A percentile compares a stretch with the other conserved stretches of the same genome.
These are phyloP conservation scores for Odontocolon sp. DNA, from an alignment of 2,888 invertebrate species.

Conservation along the genomic window DNA sequence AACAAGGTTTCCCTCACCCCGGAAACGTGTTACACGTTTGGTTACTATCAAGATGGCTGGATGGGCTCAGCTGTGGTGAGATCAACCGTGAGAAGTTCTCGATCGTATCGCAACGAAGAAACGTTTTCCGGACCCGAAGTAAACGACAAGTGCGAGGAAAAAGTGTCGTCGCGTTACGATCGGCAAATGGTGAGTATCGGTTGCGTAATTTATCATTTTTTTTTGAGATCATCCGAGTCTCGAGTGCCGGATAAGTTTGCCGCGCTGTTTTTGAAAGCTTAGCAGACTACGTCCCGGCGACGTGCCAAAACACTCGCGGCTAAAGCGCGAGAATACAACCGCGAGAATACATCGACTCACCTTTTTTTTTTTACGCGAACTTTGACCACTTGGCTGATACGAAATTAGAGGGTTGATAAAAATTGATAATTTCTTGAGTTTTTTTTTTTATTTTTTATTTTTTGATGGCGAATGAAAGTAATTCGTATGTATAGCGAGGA, in stretches of 20 bases:
- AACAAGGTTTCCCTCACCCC: conserved; percentile 5
- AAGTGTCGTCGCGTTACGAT: conserved; percentile 2
- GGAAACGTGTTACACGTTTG: conserved; percentile 31
- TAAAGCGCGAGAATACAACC: too few species aligned
- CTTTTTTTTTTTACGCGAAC: too few species aligned
- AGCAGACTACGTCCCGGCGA: conserved; percentile 64
- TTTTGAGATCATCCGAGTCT: background rate
- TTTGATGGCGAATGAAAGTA: too few species aligned
- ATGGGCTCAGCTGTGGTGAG: conserved; percentile 75
- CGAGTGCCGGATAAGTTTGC: conserved; percentile 62
- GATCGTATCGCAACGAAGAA: conserved; percentile 63
- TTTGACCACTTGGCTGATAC: too few species aligned
- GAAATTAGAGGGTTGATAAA: too few species aligned
- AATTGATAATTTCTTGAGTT: too few species aligned
- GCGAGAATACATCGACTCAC: too few species aligned
- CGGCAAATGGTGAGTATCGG: conserved; percentile 71
- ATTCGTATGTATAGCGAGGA: too few species aligned
- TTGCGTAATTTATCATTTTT: background rate
- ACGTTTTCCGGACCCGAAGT: conserved; percentile 57
- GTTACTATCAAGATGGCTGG: conserved; percentile 71
- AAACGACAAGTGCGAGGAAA: conserved; percentile 55
- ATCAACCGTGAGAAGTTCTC: conserved; percentile 71
- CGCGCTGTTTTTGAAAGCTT: conserved; percentile 72
- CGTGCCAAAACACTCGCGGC: too few species aligned
- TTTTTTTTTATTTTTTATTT: too few species aligned